Evolutionary conservation across 2,113 vertebrate species (phyloP).

Genomic region (Jaculus jaculus): DNA sequence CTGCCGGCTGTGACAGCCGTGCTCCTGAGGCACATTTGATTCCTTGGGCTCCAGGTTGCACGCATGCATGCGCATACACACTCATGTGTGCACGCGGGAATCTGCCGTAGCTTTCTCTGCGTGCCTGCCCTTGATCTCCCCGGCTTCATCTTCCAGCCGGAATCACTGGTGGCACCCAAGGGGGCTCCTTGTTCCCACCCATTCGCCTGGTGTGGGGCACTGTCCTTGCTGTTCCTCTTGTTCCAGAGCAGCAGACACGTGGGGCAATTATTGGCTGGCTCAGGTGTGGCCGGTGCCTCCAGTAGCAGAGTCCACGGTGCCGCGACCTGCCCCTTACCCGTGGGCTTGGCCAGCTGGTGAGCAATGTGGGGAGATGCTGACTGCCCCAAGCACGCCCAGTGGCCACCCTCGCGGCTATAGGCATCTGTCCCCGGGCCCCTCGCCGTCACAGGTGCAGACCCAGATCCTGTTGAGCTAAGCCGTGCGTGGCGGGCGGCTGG

Average conservation of each 20-base stretch:
- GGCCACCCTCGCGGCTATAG: slow-evolving; percentile 14
- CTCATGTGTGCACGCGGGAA: accelerated
- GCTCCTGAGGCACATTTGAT: background rate
- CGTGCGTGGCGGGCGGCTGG: slow-evolving; percentile 82
- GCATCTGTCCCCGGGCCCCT: slow-evolving; percentile 65
- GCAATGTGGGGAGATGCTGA: accelerated
- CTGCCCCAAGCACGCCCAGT: background rate
- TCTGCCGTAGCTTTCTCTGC: background rate
- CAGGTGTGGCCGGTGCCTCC: slow-evolving; percentile 31
- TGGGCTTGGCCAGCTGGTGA: background rate
- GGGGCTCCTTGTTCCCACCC: background rate
- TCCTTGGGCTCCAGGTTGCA: background rate
- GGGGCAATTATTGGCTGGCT: background rate
- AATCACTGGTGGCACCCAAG: accelerated
- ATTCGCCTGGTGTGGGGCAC: background rate
- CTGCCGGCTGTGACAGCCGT: background rate
- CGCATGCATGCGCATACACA: background rate
- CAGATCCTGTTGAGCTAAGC: slow-evolving; percentile 82
- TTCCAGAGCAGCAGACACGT: slow-evolving; percentile 10
- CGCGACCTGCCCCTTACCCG: background rate
- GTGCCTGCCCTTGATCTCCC: background rate
- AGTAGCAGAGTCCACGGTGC: accelerated
- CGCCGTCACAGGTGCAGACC: slow-evolving; percentile 84
- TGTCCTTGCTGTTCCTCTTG: background rate
- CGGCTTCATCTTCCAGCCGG: background rate